These are phyloP conservation scores for Zoanthus gigantus DNA, from an alignment of 92 coral and sea anemone genomes.

Conservation along the genomic window DNA sequence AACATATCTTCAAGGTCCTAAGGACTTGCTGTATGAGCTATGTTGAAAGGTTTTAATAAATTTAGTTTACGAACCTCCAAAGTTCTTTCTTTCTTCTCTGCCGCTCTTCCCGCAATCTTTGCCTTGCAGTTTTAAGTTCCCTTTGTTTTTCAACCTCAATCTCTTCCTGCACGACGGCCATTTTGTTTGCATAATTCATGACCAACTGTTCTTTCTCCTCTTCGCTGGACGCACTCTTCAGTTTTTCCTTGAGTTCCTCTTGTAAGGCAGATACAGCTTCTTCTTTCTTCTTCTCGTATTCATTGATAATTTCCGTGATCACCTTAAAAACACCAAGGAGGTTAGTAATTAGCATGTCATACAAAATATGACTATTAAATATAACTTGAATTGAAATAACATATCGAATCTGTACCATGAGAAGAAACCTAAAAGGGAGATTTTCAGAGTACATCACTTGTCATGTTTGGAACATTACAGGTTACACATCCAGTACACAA, in stretches of 20 bases:
- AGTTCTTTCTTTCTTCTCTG: constrained; percentile 88
- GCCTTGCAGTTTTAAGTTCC: constrained; percentile 86
- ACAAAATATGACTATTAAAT: no score
- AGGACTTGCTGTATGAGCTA: neutral
- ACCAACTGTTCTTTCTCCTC: constrained; percentile 87
- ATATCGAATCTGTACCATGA: no score
- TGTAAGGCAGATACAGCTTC: constrained; percentile 72
- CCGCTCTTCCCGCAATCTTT: constrained; percentile 82
- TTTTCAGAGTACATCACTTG: no score
- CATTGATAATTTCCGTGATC: constrained; percentile 88
- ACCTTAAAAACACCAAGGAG: neutral
- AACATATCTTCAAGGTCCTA: no score
- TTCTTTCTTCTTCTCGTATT: constrained; percentile 87
- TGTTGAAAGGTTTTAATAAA: neutral
- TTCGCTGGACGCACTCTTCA: constrained; percentile 74
- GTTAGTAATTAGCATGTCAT: neutral
- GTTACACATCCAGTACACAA: neutral
- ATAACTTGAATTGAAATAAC: no score
- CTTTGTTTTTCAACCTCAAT: constrained; percentile 85
- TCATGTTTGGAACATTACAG: no score
- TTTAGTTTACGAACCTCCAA: constrained; percentile 56
- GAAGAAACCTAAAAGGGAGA: no score
- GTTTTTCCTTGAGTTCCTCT: constrained; percentile 77
- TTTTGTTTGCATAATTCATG: constrained; percentile 80
- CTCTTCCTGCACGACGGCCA: constrained; percentile 79